A percentile compares a stretch with the other conserved stretches of the same genome.
Evolutionary conservation across 2,797 vertebrate genomes (phyloP).

Genomic region (Florisuga fusca): DNA sequence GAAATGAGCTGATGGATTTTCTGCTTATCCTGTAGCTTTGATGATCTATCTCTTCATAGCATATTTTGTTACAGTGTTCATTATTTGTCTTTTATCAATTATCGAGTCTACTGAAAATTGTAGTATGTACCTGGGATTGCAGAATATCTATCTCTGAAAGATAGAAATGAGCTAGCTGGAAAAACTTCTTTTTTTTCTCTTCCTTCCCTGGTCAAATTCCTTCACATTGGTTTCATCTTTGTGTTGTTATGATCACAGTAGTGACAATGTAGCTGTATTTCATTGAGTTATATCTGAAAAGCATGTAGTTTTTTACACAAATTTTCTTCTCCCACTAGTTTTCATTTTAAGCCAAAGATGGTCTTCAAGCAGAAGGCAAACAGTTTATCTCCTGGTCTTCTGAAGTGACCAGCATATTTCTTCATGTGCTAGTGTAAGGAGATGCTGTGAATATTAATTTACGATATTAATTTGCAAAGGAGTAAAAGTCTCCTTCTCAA

Average conservation of each 20-base stretch:
- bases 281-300: background rate
- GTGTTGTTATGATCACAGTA: background rate
- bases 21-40: background rate
- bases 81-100: constrained; percentile 54
- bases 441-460: background rate
- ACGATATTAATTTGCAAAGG: background rate
- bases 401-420: background rate
- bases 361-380: background rate
- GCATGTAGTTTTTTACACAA: background rate
- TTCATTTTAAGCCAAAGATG: background rate
- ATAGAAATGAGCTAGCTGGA: background rate
- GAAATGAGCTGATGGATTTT: constrained; percentile 54
- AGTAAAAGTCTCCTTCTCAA: background rate
- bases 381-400: background rate
- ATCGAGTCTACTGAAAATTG: constrained; percentile 29
- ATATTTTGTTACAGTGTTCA: constrained; percentile 51
- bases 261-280: background rate
- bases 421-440: background rate
- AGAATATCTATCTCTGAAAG: constrained; percentile 22
- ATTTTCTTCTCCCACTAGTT: background rate
- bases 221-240: background rate
- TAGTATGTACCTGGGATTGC: background rate
- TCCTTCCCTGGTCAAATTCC: background rate
- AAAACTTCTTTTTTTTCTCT: background rate
- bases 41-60: constrained; percentile 24